A percentile compares a stretch with the other conserved stretches of the same genome.
Evolutionary conservation across 2,113 vertebrate genomes (phyloP).

Genomic region (Brienomyrus longianalis): DNA sequence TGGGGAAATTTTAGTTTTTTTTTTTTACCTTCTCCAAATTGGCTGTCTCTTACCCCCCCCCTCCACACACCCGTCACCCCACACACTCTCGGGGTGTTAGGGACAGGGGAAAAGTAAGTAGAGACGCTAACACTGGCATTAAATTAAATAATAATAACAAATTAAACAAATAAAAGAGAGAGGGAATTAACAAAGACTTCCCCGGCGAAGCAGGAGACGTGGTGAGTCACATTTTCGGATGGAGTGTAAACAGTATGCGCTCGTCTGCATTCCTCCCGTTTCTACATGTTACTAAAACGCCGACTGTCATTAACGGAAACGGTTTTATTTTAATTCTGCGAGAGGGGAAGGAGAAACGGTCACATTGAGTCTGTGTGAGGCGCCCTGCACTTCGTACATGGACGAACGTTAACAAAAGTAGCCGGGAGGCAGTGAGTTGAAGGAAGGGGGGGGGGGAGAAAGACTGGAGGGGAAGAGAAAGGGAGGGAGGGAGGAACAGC

Average conservation of each 20-base stretch:
- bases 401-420: not conserved
- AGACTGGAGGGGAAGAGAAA: not conserved
- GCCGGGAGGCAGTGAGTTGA: not conserved
- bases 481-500: constrained; percentile 27
- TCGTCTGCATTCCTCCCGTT: constrained; percentile 12
- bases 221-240: constrained; percentile 58
- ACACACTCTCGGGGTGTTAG: constrained; percentile 62
- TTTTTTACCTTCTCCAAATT: constrained; percentile 28
- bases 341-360: not conserved
- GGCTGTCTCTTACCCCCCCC: constrained; percentile 46
- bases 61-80: constrained; percentile 55
- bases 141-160: not conserved
- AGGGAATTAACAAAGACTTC: constrained; percentile 23
- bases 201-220: constrained; percentile 40
- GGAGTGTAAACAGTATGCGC: constrained; percentile 37
- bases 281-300: not conserved
- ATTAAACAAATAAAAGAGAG: constrained; percentile 9
- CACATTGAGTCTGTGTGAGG: not conserved
- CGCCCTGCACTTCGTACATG: not conserved
- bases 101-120: constrained; percentile 55
- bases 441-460: not conserved
- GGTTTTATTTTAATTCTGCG: not conserved
- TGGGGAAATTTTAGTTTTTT: constrained; percentile 19
- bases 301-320: not conserved
- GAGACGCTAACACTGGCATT: constrained; percentile 27